Percentiles rank a stretch among this genome's conserved stretches.
Evolutionary conservation across 2,888 invertebrate genomes (phyloP).

Genomic region (Acrobeloides nanus): DNA sequence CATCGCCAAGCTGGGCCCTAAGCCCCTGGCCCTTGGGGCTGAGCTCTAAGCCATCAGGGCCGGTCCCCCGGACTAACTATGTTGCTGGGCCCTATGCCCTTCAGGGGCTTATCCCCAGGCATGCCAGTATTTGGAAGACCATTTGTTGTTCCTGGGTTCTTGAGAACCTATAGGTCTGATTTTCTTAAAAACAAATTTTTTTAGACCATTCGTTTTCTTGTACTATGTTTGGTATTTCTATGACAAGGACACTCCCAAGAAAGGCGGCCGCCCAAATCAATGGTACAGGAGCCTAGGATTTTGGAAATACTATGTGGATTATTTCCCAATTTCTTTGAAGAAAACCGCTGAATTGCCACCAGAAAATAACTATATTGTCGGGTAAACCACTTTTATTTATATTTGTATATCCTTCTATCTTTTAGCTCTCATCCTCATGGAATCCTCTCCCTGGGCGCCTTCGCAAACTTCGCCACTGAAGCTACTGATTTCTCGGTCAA

Average conservation of each 20-base stretch:
- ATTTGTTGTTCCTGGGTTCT: too few relatives aligned
- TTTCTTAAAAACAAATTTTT: too few relatives aligned
- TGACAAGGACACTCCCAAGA: slow-evolving; percentile 63
- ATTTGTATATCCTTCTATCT: slow-evolving; percentile 53
- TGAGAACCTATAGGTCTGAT: too few relatives aligned
- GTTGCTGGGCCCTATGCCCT: too few relatives aligned
- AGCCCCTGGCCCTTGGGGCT: too few relatives aligned
- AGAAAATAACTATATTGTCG: slow-evolving; percentile 16
- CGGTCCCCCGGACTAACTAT: too few relatives aligned
- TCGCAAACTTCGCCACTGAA: slow-evolving; percentile 70
- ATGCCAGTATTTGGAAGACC: too few relatives aligned
- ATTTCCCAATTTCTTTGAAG: slow-evolving; percentile 16
- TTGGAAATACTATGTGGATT: slow-evolving; percentile 16
- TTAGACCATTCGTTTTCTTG: slow-evolving; percentile 35
- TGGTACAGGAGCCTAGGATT: slow-evolving; percentile 11
- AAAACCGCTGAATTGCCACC: slow-evolving; percentile 20
- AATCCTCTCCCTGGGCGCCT: slow-evolving; percentile 71
- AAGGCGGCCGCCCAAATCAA: slow-evolving; percentile 52
- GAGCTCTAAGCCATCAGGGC: too few relatives aligned
- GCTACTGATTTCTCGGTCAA: slow-evolving; percentile 55
- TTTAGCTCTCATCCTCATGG: slow-evolving; percentile 87
- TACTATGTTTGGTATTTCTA: slow-evolving; percentile 63
- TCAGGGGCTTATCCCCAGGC: too few relatives aligned
- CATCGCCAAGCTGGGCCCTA: too few relatives aligned
- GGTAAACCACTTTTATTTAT: slow-evolving; percentile 5